These are phyloP conservation scores for Leptopilina syphax DNA, from an alignment of 2,888 invertebrate species.

Conservation along the genomic window DNA sequence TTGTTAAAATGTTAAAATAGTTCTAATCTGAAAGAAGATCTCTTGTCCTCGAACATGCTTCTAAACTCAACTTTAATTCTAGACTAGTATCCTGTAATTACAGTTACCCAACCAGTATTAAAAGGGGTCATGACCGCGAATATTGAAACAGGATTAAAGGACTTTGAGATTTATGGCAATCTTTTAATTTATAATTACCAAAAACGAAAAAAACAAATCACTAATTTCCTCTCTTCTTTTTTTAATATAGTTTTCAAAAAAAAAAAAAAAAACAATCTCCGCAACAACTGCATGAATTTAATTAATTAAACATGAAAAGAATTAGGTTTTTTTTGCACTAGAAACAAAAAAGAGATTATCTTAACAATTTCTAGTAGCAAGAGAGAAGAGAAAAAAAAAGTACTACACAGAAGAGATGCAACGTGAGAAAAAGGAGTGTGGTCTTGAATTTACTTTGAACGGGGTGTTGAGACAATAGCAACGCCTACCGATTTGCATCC, in stretches of 20 bases:
- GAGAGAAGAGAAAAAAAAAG: background rate
- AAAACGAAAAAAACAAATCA: no score
- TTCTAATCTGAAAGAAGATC: conserved; percentile 27
- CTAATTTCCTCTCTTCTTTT: background rate
- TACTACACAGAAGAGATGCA: background rate
- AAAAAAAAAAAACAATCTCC: no score
- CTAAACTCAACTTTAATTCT: conserved; percentile 38
- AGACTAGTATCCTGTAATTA: conserved; percentile 36
- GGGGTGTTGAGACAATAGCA: conserved; percentile 38
- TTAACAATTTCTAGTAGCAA: background rate
- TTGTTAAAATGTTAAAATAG: conserved; percentile 33
- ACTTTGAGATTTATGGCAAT: conserved; percentile 22
- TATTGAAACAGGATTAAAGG: conserved; percentile 39
- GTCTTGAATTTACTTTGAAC: conserved; percentile 39
- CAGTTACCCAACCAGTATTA: conserved; percentile 39
- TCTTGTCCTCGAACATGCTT: conserved; percentile 36
- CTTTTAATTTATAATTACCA: background rate
- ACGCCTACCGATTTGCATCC: conserved; percentile 38
- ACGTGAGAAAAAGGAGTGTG: conserved; percentile 35
- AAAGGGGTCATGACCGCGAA: conserved; percentile 41
- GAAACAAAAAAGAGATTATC: conserved; percentile 1
- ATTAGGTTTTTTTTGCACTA: background rate
- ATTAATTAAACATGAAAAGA: background rate
- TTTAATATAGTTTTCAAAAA: background rate
- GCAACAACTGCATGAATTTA: background rate